phyloP scores from a whole-genome alignment of 1,140 invertebrate species.

The Myzus persicae region DNA sequence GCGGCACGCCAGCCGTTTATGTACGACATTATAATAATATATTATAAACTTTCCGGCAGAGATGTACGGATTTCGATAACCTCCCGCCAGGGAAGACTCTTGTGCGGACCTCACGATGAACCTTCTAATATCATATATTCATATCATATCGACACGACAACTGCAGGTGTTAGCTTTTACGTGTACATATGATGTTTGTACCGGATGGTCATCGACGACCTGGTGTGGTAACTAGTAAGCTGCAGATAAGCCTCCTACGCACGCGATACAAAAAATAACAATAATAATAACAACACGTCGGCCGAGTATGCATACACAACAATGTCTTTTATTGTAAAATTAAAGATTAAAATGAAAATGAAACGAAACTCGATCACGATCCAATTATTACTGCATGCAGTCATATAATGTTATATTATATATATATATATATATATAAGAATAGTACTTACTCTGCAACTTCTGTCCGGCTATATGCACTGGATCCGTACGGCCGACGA shows the following conservation, averaged over 20 bases:
- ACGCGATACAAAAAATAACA: not conserved
- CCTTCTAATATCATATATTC: not conserved
- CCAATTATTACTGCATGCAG: constrained; percentile 27
- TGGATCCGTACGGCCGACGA: not conserved
- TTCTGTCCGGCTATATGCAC: not conserved
- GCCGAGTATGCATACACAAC: not conserved
- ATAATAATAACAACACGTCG: constrained; percentile 19
- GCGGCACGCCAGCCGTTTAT: not conserved
- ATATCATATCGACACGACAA: not conserved
- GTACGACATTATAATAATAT: constrained; percentile 16
- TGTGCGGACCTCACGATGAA: constrained; percentile 1
- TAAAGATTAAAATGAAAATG: constrained; percentile 28
- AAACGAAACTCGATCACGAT: constrained; percentile 50
- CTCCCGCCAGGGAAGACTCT: not conserved
- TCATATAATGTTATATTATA: not conserved
- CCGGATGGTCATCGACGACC: not conserved
- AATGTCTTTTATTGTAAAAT: not conserved
- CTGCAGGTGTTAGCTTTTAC: not conserved
- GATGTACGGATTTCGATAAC: constrained; percentile 39
- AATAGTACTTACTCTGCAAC: not conserved
- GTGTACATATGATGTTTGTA: not conserved
- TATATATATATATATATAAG: not conserved
- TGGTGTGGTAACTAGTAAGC: not conserved
- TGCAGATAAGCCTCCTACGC: not conserved
- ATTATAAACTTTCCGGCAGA: not conserved